phyloP scores from a whole-genome alignment of 2,888 invertebrate genomes.

The Rhagonycha fulva region DNA sequence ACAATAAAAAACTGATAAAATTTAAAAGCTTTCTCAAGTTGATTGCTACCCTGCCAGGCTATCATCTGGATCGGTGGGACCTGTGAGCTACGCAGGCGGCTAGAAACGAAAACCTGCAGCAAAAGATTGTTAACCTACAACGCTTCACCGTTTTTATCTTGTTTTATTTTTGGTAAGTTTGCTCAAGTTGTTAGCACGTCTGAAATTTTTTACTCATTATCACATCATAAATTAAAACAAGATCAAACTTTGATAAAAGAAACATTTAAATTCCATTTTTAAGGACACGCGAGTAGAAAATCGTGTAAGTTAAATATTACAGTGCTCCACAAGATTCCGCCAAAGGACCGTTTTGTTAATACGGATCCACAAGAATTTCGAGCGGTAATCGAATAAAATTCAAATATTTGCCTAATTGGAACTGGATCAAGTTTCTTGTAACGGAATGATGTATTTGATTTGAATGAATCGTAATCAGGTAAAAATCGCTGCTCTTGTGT shows the following conservation, averaged over 20 bases:
- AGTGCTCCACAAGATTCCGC: background rate
- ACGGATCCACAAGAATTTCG: background rate
- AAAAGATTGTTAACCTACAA: background rate
- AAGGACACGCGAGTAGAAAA: background rate
- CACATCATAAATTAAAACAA: background rate
- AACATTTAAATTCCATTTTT: background rate
- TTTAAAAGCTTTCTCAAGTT: background rate
- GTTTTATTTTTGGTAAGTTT: background rate
- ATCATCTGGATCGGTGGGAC: background rate
- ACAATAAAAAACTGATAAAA: background rate
- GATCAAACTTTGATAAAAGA: background rate
- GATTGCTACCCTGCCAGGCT: background rate
- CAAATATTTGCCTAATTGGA: background rate
- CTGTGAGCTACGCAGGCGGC: no score
- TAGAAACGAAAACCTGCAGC: no score
- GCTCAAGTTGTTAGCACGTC: background rate
- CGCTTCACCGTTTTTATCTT: background rate
- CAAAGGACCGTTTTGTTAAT: background rate
- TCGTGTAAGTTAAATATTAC: background rate
- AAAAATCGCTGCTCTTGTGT: background rate
- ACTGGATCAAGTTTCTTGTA: background rate
- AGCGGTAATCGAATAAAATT: background rate
- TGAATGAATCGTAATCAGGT: background rate
- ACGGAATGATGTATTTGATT: background rate
- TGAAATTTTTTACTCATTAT: background rate